These are phyloP conservation scores for Acanthiza pusilla DNA, from an alignment of 2,797 vertebrate species.

Conservation along the genomic window DNA sequence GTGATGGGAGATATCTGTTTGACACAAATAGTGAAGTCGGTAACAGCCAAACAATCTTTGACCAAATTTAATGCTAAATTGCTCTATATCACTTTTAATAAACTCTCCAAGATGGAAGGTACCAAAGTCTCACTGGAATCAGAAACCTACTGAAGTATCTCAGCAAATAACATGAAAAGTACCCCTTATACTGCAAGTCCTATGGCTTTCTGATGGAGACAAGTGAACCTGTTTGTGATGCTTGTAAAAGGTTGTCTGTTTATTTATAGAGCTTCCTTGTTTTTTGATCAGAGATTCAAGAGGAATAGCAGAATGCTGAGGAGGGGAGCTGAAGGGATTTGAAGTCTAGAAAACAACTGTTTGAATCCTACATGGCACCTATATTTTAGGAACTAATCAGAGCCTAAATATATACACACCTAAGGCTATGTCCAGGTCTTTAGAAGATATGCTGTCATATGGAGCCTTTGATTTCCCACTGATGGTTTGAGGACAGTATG, in stretches of 20 bases:
- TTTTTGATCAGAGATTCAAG: not conserved
- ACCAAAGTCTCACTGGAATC: not conserved
- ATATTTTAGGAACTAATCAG: not conserved
- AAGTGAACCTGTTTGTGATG: not conserved
- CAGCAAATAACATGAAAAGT: not conserved
- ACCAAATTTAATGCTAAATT: not conserved
- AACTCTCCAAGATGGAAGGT: not conserved
- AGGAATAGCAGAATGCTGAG: not conserved
- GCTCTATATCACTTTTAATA: not conserved
- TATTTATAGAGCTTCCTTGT: not conserved
- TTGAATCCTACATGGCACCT: not conserved
- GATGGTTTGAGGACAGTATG: not conserved
- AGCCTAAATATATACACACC: not conserved
- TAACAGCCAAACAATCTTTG: not conserved
- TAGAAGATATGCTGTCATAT: not conserved
- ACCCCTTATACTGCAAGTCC: not conserved
- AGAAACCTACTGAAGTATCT: not conserved
- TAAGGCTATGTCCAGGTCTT: not conserved
- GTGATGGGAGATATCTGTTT: not conserved
- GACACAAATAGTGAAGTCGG: not conserved
- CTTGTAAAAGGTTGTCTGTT: not conserved
- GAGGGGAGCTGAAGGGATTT: not conserved
- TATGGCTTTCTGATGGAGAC: not conserved
- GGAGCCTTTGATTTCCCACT: not conserved
- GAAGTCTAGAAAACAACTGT: not conserved